Evolutionary conservation across 2,888 invertebrate genomes (phyloP), one percentile per base, ranked within the genome.

Genomic region (Strigamia crassipes): DNA sequence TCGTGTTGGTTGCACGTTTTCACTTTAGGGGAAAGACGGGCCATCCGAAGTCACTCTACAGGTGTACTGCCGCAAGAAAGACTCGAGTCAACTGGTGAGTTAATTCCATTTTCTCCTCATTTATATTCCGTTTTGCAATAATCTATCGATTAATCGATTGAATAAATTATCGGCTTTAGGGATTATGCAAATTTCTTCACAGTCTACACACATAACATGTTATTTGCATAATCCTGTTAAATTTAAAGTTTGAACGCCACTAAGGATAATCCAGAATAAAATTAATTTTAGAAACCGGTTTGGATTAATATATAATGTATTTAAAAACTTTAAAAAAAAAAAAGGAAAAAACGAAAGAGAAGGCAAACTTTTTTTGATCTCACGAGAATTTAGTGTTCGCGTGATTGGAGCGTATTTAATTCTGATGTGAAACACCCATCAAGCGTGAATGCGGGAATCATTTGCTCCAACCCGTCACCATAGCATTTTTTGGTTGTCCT

Each of bases 11-110:
- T 31, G 23, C 78, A 78, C 34, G 18, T 12, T 86, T 81, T 51
- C 9, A 23, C 79, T 73, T 12, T 82, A 89, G 90, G 95, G 95
- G 84, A 88, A 92, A 79, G 90, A 90, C 21, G 96, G 96, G 0
- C 95, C 95, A 3, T 92, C 94, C 73, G 94, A 94, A 82, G 93
- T 95, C 80, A 94, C 94, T 87, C 92, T 96, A 82, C 95, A 94
- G 88, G 92, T 96, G 84, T 92, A 95, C 84, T 96, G 96, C 88
- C 94, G 94, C 86, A 89, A 94, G 83, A 90, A 93, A 80, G 92
- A 92, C 84, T 93, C 94, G 15, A 90, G 92, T 56, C 94, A 94
- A 87, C 94, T 94, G 86, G 94, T 94, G 86, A 90, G 90, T 86
- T 66, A 8, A 23, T 9, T 61, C 6, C n/a, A 21, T 6, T 21